phyloP scores from a whole-genome alignment of 2,113 vertebrate genomes.

The Labeo rohita region DNA sequence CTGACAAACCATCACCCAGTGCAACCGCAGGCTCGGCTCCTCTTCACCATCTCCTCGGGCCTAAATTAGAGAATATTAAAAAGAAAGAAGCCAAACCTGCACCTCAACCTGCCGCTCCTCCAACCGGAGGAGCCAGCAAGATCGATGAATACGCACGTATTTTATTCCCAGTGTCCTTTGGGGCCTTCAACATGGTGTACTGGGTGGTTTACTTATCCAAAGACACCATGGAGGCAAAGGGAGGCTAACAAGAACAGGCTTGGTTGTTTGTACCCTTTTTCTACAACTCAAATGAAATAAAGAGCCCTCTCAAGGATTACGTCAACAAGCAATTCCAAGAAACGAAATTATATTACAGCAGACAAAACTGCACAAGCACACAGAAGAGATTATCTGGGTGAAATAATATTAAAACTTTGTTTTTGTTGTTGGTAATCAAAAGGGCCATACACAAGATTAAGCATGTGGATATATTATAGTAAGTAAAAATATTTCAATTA shows the following conservation, averaged over 20 bases:
- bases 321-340: conserved; percentile 49
- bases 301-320: conserved; percentile 54
- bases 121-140: conserved; percentile 90
- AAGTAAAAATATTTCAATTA: conserved; percentile 8
- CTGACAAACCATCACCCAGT: conserved; percentile 72
- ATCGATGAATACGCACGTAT: conserved; percentile 99
- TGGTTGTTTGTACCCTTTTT: conserved; percentile 69
- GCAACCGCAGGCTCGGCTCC: conserved; percentile 75
- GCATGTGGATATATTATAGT: conserved; percentile 57
- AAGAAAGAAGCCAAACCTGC: conserved; percentile 80
- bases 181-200: conserved; percentile 99
- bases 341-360: conserved; percentile 55
- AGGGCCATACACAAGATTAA: conserved; percentile 56
- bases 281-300: conserved; percentile 24
- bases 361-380: conserved; percentile 53
- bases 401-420: conserved; percentile 27
- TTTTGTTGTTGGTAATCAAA: conserved; percentile 50
- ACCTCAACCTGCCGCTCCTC: conserved; percentile 78
- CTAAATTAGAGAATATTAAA: conserved; percentile 88
- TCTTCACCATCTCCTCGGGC: conserved; percentile 83
- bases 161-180: conserved; percentile 97
- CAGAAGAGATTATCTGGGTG: conserved; percentile 46
- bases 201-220: conserved; percentile 99
- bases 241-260: conserved; percentile 80
- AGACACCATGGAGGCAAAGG: conserved; percentile 91